Evolutionary conservation across 2,797 vertebrate species (phyloP).

Genomic region (Melanotaenia parkinsoni): DNA sequence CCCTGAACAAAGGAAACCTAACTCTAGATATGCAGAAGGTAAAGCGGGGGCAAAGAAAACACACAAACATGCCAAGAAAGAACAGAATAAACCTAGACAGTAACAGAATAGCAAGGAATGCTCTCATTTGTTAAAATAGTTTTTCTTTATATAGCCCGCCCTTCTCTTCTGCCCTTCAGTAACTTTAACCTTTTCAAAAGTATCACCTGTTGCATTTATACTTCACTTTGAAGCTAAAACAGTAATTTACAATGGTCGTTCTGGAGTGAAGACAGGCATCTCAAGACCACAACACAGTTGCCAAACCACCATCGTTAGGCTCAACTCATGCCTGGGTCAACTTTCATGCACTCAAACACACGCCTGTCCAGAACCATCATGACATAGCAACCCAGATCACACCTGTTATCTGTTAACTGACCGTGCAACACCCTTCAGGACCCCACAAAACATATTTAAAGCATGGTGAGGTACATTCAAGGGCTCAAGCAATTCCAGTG

Average conservation of each 20-base stretch:
- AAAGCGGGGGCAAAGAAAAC: neutral
- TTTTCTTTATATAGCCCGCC: neutral
- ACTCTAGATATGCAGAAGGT: too few relatives aligned
- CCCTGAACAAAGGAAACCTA: too few relatives aligned
- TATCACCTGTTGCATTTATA: constrained; percentile 21
- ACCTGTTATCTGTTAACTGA: constrained; percentile 43
- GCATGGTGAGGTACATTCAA: neutral
- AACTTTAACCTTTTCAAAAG: constrained; percentile 36
- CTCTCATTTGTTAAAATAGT: neutral
- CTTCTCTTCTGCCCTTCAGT: neutral
- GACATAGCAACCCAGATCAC: constrained; percentile 30
- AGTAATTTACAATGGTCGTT: constrained; percentile 53
- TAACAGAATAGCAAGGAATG: neutral
- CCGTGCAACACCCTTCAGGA: neutral
- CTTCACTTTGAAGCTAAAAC: constrained; percentile 50
- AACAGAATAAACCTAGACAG: neutral
- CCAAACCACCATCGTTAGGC: constrained; percentile 18
- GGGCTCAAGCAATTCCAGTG: neutral
- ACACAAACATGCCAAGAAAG: neutral
- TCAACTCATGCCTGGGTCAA: constrained; percentile 34
- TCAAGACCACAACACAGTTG: constrained; percentile 27
- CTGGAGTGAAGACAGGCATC: constrained; percentile 51
- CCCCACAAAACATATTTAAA: neutral
- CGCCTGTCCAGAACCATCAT: constrained; percentile 8
- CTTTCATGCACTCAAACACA: constrained; percentile 35